Base-by-base conservation (phyloP, 2,888 invertebrate species). In the Pogonocherus hispidulus region DNA sequence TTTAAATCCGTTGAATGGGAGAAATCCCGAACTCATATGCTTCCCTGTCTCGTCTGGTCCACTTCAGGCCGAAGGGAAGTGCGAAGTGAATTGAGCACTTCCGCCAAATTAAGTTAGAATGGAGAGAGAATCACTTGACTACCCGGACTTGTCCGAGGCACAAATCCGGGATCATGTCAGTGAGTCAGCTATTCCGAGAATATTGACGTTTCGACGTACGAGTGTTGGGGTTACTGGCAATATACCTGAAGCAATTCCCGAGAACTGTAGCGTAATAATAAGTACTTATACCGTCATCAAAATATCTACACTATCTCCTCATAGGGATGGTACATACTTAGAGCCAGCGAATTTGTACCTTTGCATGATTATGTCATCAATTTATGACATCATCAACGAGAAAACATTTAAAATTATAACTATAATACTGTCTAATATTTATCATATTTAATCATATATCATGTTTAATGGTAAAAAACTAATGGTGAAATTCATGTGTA, bases 41-140 rank as follows among this genome's bases (percentile, higher is more conserved):
- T 55, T 52, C 52, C 14, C 57, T 16, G 51, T 65, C 69, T 57
- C 66, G 63, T 37, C 66, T 63, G 69, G 66, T 63, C 66, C 66
- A 63, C 63, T 69, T 62, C 44, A 69, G 49, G 56, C 37, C 41
- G 52, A 60, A 63, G 73, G 66, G 59, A 71, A 71, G 68, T 68
- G 66, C 56, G 68, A 73, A 70, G 64, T 65, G 71, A 68, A 71
- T 73, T 64, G 68, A 70, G 66, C 71, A 75, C 75, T 75, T 74
- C 73, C 75, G 70, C 49, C 55, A 73, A 73, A 75, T 75, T 75
- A 70, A 67, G 71, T 75, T 73, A 68, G 74, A 70, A 72, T 72
- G 71, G 69, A 67, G 4, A 8, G 70, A 73, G 70, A 74, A 72
- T 70, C 73, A 69, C 73, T 71, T 73, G 72, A 73, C 65, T 66